These are phyloP conservation scores for Noctilio leporinus DNA, from an alignment of 2,113 vertebrate species.

Conservation along the genomic window DNA sequence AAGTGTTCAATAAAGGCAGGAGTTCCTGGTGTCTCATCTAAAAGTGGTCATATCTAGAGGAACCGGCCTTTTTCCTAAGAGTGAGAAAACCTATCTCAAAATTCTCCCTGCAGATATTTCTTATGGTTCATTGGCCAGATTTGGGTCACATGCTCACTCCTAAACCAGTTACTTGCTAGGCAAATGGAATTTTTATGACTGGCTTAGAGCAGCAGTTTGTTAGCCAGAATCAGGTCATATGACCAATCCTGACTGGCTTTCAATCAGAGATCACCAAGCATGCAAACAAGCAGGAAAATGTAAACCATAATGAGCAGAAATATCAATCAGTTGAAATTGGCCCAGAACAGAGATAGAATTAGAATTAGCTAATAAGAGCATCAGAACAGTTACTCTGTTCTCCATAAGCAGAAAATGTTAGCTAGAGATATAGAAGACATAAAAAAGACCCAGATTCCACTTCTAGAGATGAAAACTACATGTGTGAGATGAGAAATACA, in stretches of 20 bases:
- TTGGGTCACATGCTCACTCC: neutral
- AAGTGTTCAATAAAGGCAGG: neutral
- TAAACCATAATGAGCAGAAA: neutral
- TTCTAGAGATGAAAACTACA: neutral
- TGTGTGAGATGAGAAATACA: neutral
- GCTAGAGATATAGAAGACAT: neutral
- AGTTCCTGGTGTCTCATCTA: neutral
- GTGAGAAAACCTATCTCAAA: neutral
- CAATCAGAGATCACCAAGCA: neutral
- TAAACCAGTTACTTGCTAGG: neutral
- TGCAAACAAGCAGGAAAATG: neutral
- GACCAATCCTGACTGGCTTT: neutral
- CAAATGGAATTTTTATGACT: neutral
- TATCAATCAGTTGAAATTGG: neutral
- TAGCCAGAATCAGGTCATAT: neutral
- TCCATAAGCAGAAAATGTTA: neutral
- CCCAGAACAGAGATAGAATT: neutral
- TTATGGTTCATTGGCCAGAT: neutral
- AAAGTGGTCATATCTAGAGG: neutral
- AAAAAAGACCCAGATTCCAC: neutral
- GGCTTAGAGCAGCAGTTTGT: neutral
- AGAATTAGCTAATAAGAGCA: neutral
- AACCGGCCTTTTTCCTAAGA: neutral
- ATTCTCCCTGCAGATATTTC: neutral
- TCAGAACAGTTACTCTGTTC: neutral